phyloP scores from a whole-genome alignment of 1,140 invertebrate genomes.

The Aphelenchoides avenae region DNA sequence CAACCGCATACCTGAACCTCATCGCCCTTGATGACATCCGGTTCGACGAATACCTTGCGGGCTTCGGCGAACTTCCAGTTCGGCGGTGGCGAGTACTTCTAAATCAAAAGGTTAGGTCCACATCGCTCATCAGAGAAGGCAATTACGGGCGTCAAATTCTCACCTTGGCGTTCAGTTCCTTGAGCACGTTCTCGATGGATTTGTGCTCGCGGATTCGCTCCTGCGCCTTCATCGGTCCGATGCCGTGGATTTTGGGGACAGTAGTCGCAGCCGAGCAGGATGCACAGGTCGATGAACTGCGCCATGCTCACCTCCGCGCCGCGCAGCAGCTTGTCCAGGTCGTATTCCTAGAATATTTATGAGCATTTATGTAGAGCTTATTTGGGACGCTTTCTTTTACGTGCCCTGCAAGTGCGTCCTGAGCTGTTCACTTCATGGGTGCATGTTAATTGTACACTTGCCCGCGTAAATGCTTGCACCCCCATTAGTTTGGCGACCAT shows the following conservation, averaged over 20 bases:
- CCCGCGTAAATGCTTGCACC: neutral
- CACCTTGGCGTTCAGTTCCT: conserved; percentile 76
- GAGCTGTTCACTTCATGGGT: neutral
- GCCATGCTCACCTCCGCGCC: conserved; percentile 74
- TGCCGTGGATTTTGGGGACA: conserved; percentile 83
- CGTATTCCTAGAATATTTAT: conserved; percentile 85
- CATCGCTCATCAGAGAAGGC: too few species aligned
- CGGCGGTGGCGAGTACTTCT: conserved; percentile 58
- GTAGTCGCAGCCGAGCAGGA: too few species aligned
- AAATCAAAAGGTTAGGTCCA: conserved; percentile 2
- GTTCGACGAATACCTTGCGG: conserved; percentile 76
- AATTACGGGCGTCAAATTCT: too few species aligned
- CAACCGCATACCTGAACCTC: conserved; percentile 21
- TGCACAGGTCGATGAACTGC: conserved; percentile 93
- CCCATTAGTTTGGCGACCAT: too few species aligned
- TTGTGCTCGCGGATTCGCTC: conserved; percentile 82
- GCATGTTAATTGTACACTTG: neutral
- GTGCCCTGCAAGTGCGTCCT: too few species aligned
- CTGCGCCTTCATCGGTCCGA: conserved; percentile 90
- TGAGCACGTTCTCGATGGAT: conserved; percentile 79
- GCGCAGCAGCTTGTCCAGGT: conserved; percentile 76
- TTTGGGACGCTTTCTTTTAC: too few species aligned
- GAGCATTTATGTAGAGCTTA: too few species aligned
- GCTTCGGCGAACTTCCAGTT: conserved; percentile 67
- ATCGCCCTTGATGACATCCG: conserved; percentile 73